A percentile compares a stretch with the other conserved stretches of the same genome.
Evolutionary conservation across 2,797 vertebrate genomes (phyloP).

Genomic region (Oceanodroma leucorhoa): DNA sequence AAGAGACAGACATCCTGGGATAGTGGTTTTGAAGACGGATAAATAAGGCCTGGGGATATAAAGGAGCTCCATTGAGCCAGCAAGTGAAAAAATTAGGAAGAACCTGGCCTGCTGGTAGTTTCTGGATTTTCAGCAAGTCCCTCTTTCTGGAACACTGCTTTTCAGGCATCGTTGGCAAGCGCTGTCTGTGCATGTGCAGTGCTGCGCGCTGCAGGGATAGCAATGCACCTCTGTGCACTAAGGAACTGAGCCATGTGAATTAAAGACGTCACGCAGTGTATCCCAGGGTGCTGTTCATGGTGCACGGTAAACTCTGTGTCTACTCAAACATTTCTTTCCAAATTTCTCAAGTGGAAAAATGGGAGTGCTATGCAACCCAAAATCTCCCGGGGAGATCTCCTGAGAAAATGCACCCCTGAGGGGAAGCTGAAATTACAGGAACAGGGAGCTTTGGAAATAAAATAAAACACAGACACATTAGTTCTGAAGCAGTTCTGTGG

Average conservation of each 20-base stretch:
- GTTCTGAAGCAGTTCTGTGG: neutral
- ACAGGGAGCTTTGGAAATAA: neutral
- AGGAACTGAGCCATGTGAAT: neutral
- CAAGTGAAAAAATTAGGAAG: neutral
- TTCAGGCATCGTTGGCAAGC: neutral
- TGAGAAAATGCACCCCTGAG: neutral
- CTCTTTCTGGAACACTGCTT: neutral
- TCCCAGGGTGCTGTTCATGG: neutral
- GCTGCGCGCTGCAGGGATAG: neutral
- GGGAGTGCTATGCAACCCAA: neutral
- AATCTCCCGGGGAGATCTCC: neutral
- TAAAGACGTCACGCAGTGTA: fast-evolving
- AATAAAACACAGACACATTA: fast-evolving
- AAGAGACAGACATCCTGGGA: neutral
- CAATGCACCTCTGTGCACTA: fast-evolving
- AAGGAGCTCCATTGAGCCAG: neutral
- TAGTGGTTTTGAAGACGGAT: neutral
- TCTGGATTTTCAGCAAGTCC: neutral
- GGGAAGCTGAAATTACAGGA: neutral
- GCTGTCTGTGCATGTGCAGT: fast-evolving
- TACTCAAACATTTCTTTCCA: neutral
- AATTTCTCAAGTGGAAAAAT: neutral
- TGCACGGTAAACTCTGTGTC: neutral
- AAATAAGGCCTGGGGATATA: neutral
- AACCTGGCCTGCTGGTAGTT: neutral